Percentiles rank a stretch among this genome's conserved stretches.
Evolutionary conservation across 92 coral and sea anemone species (phyloP).

Genomic region (Phenganax stokvisi): DNA sequence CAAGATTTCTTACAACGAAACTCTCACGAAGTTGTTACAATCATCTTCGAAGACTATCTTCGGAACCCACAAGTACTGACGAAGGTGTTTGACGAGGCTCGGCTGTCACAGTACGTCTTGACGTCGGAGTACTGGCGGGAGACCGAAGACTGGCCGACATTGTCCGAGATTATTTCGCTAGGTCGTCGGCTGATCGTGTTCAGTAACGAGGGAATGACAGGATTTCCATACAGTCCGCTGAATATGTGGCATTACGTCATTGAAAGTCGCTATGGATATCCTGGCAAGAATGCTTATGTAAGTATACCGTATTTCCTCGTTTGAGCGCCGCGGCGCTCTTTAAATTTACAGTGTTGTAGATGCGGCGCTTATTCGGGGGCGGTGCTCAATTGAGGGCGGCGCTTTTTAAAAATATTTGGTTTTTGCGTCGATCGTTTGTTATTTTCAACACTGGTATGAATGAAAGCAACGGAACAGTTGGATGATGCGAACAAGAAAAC

Average conservation of each 20-base stretch:
- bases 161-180: conserved; percentile 67
- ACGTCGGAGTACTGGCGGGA: conserved; percentile 65
- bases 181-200: conserved; percentile 84
- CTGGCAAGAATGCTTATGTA: conserved; percentile 56
- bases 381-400: no score
- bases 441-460: no score
- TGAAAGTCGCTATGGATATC: conserved; percentile 81
- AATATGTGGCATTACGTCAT: conserved; percentile 92
- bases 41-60: conserved; percentile 80
- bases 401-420: no score
- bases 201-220: conserved; percentile 69
- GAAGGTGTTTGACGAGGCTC: conserved; percentile 75
- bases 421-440: no score
- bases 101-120: conserved; percentile 65
- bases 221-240: conserved; percentile 68
- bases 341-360: no score
- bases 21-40: conserved; percentile 71
- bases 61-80: conserved; percentile 72
- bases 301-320: background rate
- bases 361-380: no score
- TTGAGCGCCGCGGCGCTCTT: no score
- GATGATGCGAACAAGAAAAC: no score
- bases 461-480: no score
- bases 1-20: conserved; percentile 66
- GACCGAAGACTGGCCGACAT: conserved; percentile 77